Conservation (phyloP, 2,797 vertebrate genomes). For the Lithobates sylvaticus region DNA sequence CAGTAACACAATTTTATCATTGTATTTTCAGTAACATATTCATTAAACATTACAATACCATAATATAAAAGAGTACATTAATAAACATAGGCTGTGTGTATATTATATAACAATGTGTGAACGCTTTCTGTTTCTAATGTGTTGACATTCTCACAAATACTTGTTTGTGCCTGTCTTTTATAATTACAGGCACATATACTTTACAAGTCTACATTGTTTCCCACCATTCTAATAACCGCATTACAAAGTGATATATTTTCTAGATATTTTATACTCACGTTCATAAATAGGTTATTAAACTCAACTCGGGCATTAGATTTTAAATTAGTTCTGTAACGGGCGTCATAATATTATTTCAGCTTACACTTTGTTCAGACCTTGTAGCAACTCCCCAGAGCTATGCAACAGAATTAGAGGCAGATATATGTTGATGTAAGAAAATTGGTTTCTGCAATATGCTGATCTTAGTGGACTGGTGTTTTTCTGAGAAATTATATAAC, state of each 20-base stretch:
- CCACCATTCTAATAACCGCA: conserved; percentile 75
- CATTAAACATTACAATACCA: neutral
- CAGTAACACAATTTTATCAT: neutral
- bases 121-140: conserved; percentile 66
- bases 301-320: conserved; percentile 93
- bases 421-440: conserved; percentile 98
- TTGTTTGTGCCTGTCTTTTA: conserved; percentile 75
- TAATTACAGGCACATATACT: conserved; percentile 68
- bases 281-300: conserved; percentile 87
- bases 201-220: conserved; percentile 76
- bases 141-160: conserved; percentile 66
- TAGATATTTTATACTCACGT: conserved; percentile 84
- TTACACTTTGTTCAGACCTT: conserved; percentile 93
- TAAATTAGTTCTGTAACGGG: conserved; percentile 98
- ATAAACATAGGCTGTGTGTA: conserved; percentile 70
- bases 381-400: conserved; percentile 94
- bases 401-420: conserved; percentile 95
- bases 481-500: conserved; percentile 79
- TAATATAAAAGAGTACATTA: conserved; percentile 27
- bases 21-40: neutral
- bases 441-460: conserved; percentile 98
- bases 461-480: conserved; percentile 87
- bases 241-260: conserved; percentile 80
- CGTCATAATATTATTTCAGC: conserved; percentile 97
- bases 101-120: conserved; percentile 72